A percentile compares a stretch with the other conserved stretches of the same genome.
Evolutionary conservation across 1,140 invertebrate genomes (phyloP).

Genomic region (Caerostris darwini): DNA sequence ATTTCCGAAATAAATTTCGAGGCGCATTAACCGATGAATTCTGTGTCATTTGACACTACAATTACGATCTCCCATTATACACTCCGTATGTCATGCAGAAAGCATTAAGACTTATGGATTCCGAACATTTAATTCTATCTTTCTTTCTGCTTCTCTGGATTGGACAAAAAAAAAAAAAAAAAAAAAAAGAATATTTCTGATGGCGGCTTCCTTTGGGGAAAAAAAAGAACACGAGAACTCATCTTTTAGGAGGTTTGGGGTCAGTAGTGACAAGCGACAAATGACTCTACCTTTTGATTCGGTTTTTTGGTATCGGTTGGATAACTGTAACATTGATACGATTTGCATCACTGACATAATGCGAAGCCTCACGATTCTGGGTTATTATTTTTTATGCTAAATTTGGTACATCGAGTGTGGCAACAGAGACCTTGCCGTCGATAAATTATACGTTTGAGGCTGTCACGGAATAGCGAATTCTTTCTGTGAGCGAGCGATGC

Average conservation of each 20-base stretch:
- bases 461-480: neutral
- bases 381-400: neutral
- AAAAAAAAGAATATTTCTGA: neutral
- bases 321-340: neutral
- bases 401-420: neutral
- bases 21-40: neutral
- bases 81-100: neutral
- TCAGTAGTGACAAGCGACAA: constrained; percentile 3
- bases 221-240: neutral
- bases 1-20: constrained; percentile 1
- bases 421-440: neutral
- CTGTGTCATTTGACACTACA: neutral
- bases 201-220: neutral
- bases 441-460: neutral
- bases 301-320: neutral
- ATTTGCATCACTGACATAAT: neutral
- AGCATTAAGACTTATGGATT: neutral
- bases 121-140: neutral
- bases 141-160: neutral
- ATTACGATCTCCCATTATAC: neutral
- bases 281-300: neutral
- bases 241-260: neutral
- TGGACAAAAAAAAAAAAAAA: neutral
- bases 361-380: neutral
- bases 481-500: neutral